phyloP scores from a whole-genome alignment of 2,888 invertebrate species.

The Arge pagana region DNA sequence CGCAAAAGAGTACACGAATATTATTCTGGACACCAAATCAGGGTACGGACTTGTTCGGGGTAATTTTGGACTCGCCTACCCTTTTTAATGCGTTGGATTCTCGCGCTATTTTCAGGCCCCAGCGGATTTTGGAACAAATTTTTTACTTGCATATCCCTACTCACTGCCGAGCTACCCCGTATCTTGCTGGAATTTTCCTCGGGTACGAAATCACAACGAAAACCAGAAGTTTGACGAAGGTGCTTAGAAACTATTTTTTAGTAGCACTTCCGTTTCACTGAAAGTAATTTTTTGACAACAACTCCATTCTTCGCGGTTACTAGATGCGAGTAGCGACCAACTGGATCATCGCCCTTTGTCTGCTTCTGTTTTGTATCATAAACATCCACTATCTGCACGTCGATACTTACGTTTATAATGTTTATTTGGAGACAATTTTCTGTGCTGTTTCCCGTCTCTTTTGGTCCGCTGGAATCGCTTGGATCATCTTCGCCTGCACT shows the following conservation, averaged over 20 bases:
- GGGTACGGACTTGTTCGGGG: background rate
- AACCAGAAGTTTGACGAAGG: background rate
- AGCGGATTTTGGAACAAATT: background rate
- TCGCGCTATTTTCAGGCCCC: background rate
- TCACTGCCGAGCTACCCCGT: conserved; percentile 29
- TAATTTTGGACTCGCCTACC: background rate
- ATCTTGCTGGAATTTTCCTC: conserved; percentile 32
- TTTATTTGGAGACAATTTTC: conserved; percentile 53
- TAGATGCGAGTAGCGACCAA: conserved; percentile 24
- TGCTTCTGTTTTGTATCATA: conserved; percentile 28
- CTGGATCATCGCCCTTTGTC: conserved; percentile 30
- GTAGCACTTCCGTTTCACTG: background rate
- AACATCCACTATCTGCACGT: conserved; percentile 6
- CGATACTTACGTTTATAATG: conserved; percentile 48
- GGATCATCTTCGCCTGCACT: conserved; percentile 62
- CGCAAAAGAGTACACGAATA: background rate
- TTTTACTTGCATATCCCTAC: conserved; percentile 25
- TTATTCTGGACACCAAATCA: background rate
- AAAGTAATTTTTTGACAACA: background rate
- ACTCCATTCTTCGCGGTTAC: background rate
- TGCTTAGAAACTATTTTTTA: background rate
- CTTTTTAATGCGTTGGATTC: background rate
- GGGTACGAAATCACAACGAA: conserved; percentile 22
- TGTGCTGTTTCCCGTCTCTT: conserved; percentile 55
- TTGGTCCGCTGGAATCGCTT: conserved; percentile 59